Base-by-base conservation (phyloP, 2,888 invertebrate species). In the Cenopis cana region DNA sequence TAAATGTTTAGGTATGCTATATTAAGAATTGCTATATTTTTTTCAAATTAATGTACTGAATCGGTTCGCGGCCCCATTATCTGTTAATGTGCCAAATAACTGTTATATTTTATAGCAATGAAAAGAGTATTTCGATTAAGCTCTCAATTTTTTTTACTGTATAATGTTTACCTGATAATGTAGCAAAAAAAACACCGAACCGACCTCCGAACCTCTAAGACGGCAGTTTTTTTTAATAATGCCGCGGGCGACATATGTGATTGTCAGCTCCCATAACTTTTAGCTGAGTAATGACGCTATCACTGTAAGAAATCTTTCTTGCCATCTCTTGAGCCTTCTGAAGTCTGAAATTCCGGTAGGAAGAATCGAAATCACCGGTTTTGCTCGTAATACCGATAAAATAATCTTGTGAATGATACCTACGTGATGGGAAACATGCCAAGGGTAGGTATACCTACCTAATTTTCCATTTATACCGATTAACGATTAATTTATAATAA, bases 221-320 rank as follows among this genome's bases (percentile, higher is more conserved):
- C 56, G 17, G 60, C 60, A 54, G 59, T 54, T 12, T 67, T 66
- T n/a, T 55, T 71, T 67, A 66, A 71, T 71, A 71, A 67, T 50
- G 55, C 61, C 18, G 29, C 41, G 10, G 64, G 66, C 71, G 66
- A 61, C 73, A 66, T 66, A 66, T 69, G 73, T 73, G 73, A 69
- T 57, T 73, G 73, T 73, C 73, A 73, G 73, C 29, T 67, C 62
- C 50, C 57, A 62, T 73, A 73, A 38, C 69, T 69, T 65, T 50
- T 56, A 60, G 65, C 33, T 72, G 78, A 77, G 79, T 79, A 79
- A 83, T 76, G 78, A 74, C 61, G 65, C 69, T 77, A 81, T 84
- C 79, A 79, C 82, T 82, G 81, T 80, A 75, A 68, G 72, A 78
- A 76, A 79, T 78, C 76, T 77, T 75, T 78, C 74, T 66, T 71